These are phyloP conservation scores for Temnothorax ravouxi DNA, from an alignment of 2,888 invertebrate genomes.

Conservation along the genomic window DNA sequence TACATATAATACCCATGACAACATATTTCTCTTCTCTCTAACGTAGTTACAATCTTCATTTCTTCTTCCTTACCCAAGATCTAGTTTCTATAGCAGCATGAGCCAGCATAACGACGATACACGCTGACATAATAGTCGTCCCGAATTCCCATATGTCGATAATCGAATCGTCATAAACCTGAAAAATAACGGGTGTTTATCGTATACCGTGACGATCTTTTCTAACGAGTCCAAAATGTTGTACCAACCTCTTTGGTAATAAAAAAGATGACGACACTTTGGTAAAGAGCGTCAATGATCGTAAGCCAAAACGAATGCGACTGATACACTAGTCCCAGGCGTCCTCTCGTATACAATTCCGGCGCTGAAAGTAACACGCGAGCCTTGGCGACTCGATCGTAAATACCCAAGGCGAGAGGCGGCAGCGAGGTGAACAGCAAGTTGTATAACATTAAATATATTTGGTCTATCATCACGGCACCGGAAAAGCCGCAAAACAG, in stretches of 20 bases:
- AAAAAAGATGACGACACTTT: constrained; percentile 97
- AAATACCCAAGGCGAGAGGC: constrained; percentile 96
- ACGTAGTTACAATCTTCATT: neutral
- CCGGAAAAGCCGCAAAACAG: constrained; percentile 98
- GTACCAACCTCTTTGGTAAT: constrained; percentile 89
- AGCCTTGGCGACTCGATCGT: constrained; percentile 96
- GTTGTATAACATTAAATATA: constrained; percentile 98
- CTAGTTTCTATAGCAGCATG: constrained; percentile 96
- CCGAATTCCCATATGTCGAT: constrained; percentile 97
- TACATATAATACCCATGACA: neutral
- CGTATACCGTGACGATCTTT: neutral
- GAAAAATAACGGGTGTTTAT: constrained; percentile 45
- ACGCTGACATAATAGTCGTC: constrained; percentile 93
- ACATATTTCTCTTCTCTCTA: neutral
- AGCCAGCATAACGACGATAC: constrained; percentile 94
- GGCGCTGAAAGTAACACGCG: constrained; percentile 93
- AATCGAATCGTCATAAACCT: constrained; percentile 92
- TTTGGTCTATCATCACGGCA: constrained; percentile 97
- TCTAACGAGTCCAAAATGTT: neutral
- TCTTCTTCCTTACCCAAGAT: constrained; percentile 94
- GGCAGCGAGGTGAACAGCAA: constrained; percentile 98
- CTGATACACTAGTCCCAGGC: constrained; percentile 93
- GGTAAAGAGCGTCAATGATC: constrained; percentile 95
- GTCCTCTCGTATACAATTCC: constrained; percentile 92
- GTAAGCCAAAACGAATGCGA: constrained; percentile 96